Base-by-base conservation (phyloP, 2,113 vertebrate species). In the Rhynchomys soricoides region DNA sequence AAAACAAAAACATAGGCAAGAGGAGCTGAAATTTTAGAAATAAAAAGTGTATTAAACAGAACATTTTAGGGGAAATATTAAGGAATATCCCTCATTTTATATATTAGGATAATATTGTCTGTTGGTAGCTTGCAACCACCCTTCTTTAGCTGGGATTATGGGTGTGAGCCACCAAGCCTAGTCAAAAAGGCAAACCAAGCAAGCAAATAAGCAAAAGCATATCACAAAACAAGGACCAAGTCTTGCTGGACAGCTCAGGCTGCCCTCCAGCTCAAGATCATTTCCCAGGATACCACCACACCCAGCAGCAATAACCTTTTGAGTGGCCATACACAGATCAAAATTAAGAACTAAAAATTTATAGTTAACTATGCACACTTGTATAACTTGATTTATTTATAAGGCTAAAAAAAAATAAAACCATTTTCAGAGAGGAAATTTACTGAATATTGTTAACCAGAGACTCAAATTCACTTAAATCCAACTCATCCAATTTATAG, bases 401-500 rank as follows among this genome's bases (percentile, higher is more conserved):
- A 70, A 52, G n/a, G 45, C 19, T 43, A 62, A 62, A 91, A 74
- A 91, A 74, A 77, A 55, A 37, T 31, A 29, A 48, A 43, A 29
- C 52, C 75, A 81, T 75, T 85, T 94, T 74, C 86, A 79, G 50
- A 93, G 43, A 83, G 48, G 40, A 45, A 22, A 78, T 5, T 82
- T 50, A 95, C 55, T 95, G 62, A 88, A 9, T 75, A 87, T 62
- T 91, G 92, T 19, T 59, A 87, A 87, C 6, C 22, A 93, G 13
- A 83, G 21, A 86, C 21, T 70, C n/a, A 81, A 95, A 96, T 89
- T 64, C 13, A 82, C 31, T 96, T 85, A 88, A 88, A 70, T 78
- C 6, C 81, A 45, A 90, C 78, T 89, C 75, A 91, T 89, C 77
- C 13, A 75, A 79, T 55, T 96, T 77, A 73, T 45, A 82, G 34